Base-by-base conservation (phyloP, 2,888 invertebrate genomes). In the Stratiomys singularior region DNA sequence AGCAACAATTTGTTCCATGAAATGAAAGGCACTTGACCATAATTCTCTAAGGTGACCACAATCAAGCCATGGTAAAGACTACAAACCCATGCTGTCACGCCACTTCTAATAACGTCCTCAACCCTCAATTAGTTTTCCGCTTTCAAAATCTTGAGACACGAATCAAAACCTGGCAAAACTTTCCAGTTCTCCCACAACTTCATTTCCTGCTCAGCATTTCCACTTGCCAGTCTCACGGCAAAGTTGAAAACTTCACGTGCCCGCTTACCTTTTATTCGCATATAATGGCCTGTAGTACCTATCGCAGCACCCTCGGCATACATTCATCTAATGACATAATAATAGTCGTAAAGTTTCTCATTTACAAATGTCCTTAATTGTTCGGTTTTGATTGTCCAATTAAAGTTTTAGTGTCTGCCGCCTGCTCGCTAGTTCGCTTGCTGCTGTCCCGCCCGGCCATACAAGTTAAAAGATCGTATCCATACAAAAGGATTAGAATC, bases 301-400 rank as follows among this genome's bases (percentile, higher is more conserved):
- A 37, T 37, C 37, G n/a, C 37, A 37, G 37, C 37, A 37, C 37
- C 23, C 60, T 27, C 60, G 2, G 18, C 18, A 13, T 52, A 52
- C 52, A 60, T 25, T 25, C 52, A 60, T 25, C 25, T 66, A 66
- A 66, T 66, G 64, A 28, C 64, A 66, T 66, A 66, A 66, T 66
- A 66, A 66, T 66, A 66, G 64, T 66, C 30, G 64, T 66, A 66
- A 66, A 66, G 28, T 66, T 66, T 28, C 28, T 21, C 64, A 66
- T 28, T 66, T 66, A 66, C 64, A 66, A 66, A 66, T 66, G 28
- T 28, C 37, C 37, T 66, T 66, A 66, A 66, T 66, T 66, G 28
- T 66, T n/a, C 18, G 64, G 64, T 66, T 37, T 30, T 66, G 64
- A 66, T 66, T 66, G 64, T 37, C 64, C 37, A 66, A 66, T 66